phyloP scores from a whole-genome alignment of 2,113 vertebrate genomes.

The Furnarius figulus region DNA sequence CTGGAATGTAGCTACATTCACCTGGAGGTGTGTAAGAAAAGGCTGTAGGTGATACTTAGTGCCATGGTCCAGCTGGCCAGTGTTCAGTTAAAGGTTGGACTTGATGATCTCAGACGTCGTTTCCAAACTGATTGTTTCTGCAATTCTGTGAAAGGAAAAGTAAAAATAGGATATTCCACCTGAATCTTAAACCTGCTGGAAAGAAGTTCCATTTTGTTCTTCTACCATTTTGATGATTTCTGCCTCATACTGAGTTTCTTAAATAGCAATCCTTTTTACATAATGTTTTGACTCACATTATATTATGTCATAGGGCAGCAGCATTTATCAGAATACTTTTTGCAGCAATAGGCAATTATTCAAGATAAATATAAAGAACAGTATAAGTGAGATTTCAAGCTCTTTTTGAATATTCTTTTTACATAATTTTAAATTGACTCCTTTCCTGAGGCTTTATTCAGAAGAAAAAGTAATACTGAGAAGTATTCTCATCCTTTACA shows the following conservation, averaged over 20 bases:
- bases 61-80: rapidly evolving
- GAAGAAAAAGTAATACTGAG: not conserved
- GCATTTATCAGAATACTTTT: not conserved
- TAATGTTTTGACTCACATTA: not conserved
- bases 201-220: not conserved
- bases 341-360: not conserved
- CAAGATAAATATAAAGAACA: not conserved
- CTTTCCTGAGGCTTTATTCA: not conserved
- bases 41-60: not conserved
- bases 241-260: not conserved
- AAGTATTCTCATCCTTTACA: not conserved
- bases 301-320: not conserved
- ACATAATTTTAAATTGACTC: not conserved
- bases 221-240: not conserved
- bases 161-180: not conserved
- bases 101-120: rapidly evolving
- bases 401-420: not conserved
- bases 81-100: not conserved
- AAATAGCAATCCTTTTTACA: not conserved
- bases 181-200: not conserved
- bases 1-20: not conserved
- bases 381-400: not conserved
- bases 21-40: not conserved
- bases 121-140: not conserved
- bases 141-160: not conserved